Evolutionary conservation across 2,797 vertebrate species (phyloP).

Genomic region (Ciconia nigra): DNA sequence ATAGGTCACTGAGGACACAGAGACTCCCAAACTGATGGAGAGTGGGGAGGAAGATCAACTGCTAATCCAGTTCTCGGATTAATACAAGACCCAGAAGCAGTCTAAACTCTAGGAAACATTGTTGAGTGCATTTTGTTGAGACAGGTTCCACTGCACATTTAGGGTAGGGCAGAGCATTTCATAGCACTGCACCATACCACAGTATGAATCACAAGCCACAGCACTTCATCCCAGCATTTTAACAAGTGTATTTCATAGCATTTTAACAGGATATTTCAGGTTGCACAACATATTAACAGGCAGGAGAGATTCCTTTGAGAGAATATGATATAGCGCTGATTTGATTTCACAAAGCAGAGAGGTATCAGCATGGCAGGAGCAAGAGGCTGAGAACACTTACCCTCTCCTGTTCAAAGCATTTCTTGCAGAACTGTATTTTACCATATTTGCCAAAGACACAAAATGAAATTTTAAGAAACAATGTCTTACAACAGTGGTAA

Average conservation of each 20-base stretch:
- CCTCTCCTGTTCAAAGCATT: background rate
- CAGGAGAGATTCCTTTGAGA: background rate
- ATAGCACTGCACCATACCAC: background rate
- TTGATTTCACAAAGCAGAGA: background rate
- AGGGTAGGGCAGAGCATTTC: accelerated
- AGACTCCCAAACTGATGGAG: background rate
- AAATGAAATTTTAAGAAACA: background rate
- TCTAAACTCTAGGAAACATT: background rate
- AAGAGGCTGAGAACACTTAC: background rate
- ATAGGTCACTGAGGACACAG: background rate
- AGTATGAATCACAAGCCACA: background rate
- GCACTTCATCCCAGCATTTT: background rate
- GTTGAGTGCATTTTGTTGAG: background rate
- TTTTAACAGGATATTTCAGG: background rate
- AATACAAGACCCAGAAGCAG: background rate
- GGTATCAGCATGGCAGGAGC: background rate
- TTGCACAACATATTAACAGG: background rate
- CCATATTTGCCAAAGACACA: background rate
- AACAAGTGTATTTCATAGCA: background rate
- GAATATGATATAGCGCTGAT: background rate
- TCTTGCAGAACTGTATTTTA: background rate
- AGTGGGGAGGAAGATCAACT: background rate
- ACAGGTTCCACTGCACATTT: background rate
- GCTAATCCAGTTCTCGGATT: background rate
- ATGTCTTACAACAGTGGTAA: background rate